Evolutionary conservation across 2,113 vertebrate species (phyloP).

Genomic region (Dromas ardeola): DNA sequence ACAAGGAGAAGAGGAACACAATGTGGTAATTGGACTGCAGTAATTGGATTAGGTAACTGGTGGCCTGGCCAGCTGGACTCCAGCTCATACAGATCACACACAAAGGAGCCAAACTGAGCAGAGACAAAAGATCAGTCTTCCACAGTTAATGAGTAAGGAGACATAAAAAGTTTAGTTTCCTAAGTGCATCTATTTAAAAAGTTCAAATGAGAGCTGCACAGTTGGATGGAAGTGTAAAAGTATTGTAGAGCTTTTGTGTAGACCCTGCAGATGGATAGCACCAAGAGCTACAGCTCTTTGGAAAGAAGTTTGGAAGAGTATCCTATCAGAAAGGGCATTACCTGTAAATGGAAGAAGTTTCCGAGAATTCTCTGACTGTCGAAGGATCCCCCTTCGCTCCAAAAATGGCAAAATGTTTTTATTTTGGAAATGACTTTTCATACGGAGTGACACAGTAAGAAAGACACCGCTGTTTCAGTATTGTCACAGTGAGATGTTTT

Average conservation of each 20-base stretch:
- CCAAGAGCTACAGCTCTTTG: neutral
- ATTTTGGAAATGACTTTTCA: neutral
- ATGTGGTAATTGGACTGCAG: neutral
- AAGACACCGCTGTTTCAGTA: accelerated
- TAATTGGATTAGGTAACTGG: conserved; percentile 33
- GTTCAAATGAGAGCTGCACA: neutral
- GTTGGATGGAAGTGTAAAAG: neutral
- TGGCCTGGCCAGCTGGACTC: neutral
- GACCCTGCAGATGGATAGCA: neutral
- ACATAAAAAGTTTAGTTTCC: neutral
- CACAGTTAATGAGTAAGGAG: neutral
- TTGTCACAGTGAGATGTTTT: neutral
- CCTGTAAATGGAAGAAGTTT: neutral
- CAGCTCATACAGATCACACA: neutral
- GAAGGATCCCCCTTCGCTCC: neutral
- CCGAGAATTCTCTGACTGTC: neutral
- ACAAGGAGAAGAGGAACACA: neutral
- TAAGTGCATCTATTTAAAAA: neutral
- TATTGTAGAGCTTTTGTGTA: neutral
- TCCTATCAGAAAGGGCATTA: neutral
- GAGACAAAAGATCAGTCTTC: neutral
- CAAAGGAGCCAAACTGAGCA: neutral
- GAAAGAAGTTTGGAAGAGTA: neutral
- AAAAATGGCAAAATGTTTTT: too few relatives aligned
- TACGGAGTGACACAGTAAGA: neutral